Base-by-base conservation (phyloP, 1,140 invertebrate genomes). In the Ips nitidus region DNA sequence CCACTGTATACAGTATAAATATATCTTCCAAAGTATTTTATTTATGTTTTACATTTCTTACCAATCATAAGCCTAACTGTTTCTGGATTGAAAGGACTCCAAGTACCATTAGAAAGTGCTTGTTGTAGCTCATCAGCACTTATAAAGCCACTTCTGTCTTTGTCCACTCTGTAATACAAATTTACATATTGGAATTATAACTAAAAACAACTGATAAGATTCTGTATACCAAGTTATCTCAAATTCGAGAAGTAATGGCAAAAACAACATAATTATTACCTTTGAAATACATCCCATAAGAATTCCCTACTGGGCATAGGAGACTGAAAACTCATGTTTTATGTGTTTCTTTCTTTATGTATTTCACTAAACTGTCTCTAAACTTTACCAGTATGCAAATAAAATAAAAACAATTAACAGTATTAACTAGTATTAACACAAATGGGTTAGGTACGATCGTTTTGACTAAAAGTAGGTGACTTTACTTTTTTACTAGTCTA, bases 11-110 rank as follows among this genome's bases (percentile, higher is more conserved):
- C 40, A 55, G 37, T 55, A 37, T 47, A 37, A n/a, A 6, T 47
- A 4, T n/a, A 3, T 47, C 22, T 22, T 47, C 0, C 22, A 22
- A 22, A 22, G 22, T 22, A n/a, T n/a, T n/a, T 22, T 22, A 22
- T 22, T 43, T 61, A 45, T 38, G 43, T 22, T 4, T 61, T 6
- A 45, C 1, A 7, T 52, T 58, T 73, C 64, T 83, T 85, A 94
- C 94, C 93, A 76, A 97, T 97, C 94, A 98, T 97, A 57, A 97
- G 82, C 60, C 94, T 82, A 43, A 98, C 94, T 62, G 97, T 99
- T 86, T 99, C 97, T 55, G 95, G 94, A 84, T 99, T 99, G 79
- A 99, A 99, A 3, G 97, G 94, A 73, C 91, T 94, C 94, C 95
- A 98, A 41, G 96, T 98, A 36, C 97, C 97, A 89, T 99, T 99